Conservation (phyloP, 2,113 vertebrate genomes). For the Ploceus nigricollis region DNA sequence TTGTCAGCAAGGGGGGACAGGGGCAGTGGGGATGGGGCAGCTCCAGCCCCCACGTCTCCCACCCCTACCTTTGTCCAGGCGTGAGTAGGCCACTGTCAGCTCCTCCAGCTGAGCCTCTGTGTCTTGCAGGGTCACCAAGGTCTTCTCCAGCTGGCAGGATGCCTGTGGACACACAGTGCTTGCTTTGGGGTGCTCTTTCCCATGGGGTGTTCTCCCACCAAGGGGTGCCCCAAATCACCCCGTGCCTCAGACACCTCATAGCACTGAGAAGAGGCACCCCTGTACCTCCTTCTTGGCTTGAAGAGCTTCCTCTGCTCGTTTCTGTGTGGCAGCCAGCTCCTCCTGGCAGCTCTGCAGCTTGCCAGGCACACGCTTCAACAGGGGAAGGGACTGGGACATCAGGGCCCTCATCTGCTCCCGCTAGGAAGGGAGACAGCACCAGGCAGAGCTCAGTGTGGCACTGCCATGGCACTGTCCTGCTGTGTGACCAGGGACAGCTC, state of each 20-base stretch:
- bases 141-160: slow-evolving; percentile 50
- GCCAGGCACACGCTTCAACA: slow-evolving; percentile 63
- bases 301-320: slow-evolving; percentile 71
- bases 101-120: slow-evolving; percentile 34
- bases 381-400: slow-evolving; percentile 53
- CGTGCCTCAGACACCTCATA: accelerated
- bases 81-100: slow-evolving; percentile 50
- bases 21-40: background rate
- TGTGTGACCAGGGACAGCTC: background rate
- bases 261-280: background rate
- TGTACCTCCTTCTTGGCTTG: slow-evolving; percentile 38
- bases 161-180: background rate
- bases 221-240: background rate
- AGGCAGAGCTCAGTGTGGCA: background rate
- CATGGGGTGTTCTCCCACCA: background rate
- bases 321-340: slow-evolving; percentile 72
- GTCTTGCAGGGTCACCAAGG: background rate
- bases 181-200: background rate
- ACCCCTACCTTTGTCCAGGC: slow-evolving; percentile 59
- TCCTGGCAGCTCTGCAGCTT: slow-evolving; percentile 72
- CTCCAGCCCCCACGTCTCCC: accelerated
- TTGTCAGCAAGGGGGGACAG: accelerated
- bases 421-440: background rate
- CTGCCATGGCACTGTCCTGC: background rate
- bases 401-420: slow-evolving; percentile 55